Evolutionary conservation across 2,797 vertebrate species (phyloP).

Genomic region (Oreonectes daqikongensis): DNA sequence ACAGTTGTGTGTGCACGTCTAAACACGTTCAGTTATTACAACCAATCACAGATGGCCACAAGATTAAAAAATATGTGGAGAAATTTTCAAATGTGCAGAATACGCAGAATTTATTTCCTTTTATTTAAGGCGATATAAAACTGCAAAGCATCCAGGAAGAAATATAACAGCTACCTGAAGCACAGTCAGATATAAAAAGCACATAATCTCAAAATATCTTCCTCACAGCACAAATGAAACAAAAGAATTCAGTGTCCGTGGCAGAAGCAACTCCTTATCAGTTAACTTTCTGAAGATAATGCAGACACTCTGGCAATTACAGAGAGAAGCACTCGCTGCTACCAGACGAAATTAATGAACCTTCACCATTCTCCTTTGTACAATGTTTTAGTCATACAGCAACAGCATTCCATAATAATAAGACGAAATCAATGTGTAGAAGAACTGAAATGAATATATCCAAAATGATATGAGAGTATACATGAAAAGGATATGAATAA

Average conservation of each 20-base stretch:
- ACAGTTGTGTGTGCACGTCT: background rate
- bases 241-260: conserved; percentile 40
- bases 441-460: background rate
- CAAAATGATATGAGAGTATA: background rate
- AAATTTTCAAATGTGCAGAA: background rate
- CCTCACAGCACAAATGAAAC: conserved; percentile 41
- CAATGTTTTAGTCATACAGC: conserved; percentile 15
- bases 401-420: conserved; percentile 9
- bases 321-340: conserved; percentile 19
- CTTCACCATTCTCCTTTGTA: conserved; percentile 28
- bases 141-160: conserved; percentile 10
- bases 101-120: background rate
- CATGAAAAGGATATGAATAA: background rate
- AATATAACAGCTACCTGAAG: conserved; percentile 26
- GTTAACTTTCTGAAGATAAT: conserved; percentile 43
- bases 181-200: conserved; percentile 43
- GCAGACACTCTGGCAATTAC: conserved; percentile 35
- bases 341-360: conserved; percentile 40
- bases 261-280: conserved; percentile 43
- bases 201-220: conserved; percentile 37
- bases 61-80: background rate
- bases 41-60: background rate
- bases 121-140: background rate
- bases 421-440: background rate
- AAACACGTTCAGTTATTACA: background rate